Conservation (phyloP, 2,797 vertebrate genomes). For the Channa striata region DNA sequence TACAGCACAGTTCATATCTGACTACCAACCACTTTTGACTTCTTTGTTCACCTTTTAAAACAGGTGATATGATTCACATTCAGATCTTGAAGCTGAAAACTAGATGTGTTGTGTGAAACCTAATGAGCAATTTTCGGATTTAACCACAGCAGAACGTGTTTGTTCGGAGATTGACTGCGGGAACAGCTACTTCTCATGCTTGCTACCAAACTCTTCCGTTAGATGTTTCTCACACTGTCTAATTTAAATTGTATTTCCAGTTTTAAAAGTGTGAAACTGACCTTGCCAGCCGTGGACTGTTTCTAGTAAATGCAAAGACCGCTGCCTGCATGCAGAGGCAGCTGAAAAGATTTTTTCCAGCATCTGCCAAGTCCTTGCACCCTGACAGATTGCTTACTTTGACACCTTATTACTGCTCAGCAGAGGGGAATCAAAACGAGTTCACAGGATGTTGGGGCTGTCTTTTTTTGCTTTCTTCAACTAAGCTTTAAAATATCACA, state of each 20-base stretch:
- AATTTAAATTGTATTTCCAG: slow-evolving; percentile 52
- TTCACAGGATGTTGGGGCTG: slow-evolving; percentile 38
- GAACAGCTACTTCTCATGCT: neutral
- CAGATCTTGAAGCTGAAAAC: neutral
- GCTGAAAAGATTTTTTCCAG: slow-evolving; percentile 35
- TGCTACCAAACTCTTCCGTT: slow-evolving; percentile 15
- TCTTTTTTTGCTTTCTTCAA: slow-evolving; percentile 41
- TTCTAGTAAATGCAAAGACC: slow-evolving; percentile 43
- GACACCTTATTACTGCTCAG: slow-evolving; percentile 62
- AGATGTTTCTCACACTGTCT: slow-evolving; percentile 16
- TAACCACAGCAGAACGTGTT: neutral
- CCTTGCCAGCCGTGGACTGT: slow-evolving; percentile 35
- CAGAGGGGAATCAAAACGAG: slow-evolving; percentile 45
- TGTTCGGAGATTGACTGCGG: slow-evolving; percentile 2
- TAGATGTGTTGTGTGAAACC: neutral
- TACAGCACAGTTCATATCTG: neutral
- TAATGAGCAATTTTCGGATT: neutral
- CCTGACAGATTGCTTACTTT: slow-evolving; percentile 69
- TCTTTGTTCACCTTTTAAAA: neutral
- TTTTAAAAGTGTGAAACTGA: slow-evolving; percentile 54
- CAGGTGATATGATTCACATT: neutral
- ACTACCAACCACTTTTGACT: neutral
- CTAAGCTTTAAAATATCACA: slow-evolving; percentile 29
- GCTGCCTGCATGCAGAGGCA: slow-evolving; percentile 40
- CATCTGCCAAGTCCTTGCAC: slow-evolving; percentile 58